These are phyloP conservation scores for Sandelia bainsii DNA, from an alignment of 2,797 vertebrate species.

Conservation along the genomic window DNA sequence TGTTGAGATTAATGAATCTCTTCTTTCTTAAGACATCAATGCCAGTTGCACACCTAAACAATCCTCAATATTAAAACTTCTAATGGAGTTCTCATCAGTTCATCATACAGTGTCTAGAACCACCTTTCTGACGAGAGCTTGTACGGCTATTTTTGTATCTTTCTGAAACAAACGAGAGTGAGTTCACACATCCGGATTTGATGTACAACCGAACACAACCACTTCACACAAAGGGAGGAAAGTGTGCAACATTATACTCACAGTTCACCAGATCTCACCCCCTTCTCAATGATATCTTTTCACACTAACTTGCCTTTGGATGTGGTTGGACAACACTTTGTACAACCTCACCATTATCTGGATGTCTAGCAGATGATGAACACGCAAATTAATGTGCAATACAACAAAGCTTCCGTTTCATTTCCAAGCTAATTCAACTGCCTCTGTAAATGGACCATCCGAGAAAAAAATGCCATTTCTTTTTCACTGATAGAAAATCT, in stretches of 20 bases:
- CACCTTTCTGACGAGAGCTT: too few species aligned
- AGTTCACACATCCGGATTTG: too few species aligned
- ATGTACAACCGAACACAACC: too few species aligned
- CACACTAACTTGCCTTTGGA: background rate
- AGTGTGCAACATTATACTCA: too few species aligned
- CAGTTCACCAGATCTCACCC: too few species aligned
- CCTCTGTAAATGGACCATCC: slow-evolving; percentile 30
- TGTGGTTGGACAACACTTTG: background rate
- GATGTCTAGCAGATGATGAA: slow-evolving; percentile 11
- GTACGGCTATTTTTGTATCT: too few species aligned
- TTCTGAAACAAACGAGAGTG: too few species aligned
- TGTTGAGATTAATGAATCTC: background rate
- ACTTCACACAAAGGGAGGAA: too few species aligned
- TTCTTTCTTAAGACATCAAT: background rate
- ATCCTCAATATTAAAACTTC: background rate
- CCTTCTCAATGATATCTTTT: background rate
- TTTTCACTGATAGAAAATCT: slow-evolving; percentile 18
- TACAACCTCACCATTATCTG: background rate
- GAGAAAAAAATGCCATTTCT: slow-evolving; percentile 28
- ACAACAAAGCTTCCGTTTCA: slow-evolving; percentile 28
- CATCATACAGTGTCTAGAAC: background rate
- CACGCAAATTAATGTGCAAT: background rate
- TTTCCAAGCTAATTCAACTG: slow-evolving; percentile 32
- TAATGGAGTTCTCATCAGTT: background rate
- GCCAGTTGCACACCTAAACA: background rate